A percentile compares a stretch with the other conserved stretches of the same genome.
Conservation (phyloP, 2,888 invertebrate genomes). For the Chymomyza fuscimana region DNA sequence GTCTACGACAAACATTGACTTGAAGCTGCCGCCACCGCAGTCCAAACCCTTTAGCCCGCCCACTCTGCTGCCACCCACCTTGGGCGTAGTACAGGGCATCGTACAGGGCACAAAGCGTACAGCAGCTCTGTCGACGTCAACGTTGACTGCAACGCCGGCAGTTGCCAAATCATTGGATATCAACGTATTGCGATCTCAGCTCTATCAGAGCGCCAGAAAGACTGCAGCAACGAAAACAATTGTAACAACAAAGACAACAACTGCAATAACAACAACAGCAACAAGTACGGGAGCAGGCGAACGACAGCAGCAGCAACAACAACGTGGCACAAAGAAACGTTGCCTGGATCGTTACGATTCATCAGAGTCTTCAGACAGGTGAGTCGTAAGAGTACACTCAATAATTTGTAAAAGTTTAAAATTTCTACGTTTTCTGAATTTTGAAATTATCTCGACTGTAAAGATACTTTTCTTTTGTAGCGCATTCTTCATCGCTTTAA, state of each 20-base stretch:
- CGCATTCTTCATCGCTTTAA: too few species aligned
- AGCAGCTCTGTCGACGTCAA: background rate
- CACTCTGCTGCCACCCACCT: constrained; percentile 39
- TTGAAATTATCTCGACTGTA: too few species aligned
- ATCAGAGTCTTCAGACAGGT: constrained; percentile 97
- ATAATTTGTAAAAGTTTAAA: too few species aligned
- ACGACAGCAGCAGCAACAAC: constrained; percentile 82
- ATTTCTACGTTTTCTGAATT: too few species aligned
- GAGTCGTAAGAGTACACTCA: constrained; percentile 69
- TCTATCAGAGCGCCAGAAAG: constrained; percentile 61
- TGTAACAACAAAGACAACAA: constrained; percentile 19
- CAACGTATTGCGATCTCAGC: constrained; percentile 64
- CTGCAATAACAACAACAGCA: constrained; percentile 56
- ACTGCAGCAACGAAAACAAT: constrained; percentile 41
- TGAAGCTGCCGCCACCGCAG: constrained; percentile 56
- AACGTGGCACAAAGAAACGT: constrained; percentile 84
- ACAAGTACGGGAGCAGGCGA: constrained; percentile 82
- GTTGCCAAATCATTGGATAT: constrained; percentile 57
- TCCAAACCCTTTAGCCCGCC: constrained; percentile 51
- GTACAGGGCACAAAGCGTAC: constrained; percentile 65
- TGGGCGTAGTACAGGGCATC: constrained; percentile 52
- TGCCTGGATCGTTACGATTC: constrained; percentile 95
- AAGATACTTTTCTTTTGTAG: too few species aligned
- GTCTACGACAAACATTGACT: constrained; percentile 41
- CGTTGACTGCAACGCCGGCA: constrained; percentile 12